Conservation (phyloP, 92 coral and sea anemone species). For the Palythoa grandiflora region DNA sequence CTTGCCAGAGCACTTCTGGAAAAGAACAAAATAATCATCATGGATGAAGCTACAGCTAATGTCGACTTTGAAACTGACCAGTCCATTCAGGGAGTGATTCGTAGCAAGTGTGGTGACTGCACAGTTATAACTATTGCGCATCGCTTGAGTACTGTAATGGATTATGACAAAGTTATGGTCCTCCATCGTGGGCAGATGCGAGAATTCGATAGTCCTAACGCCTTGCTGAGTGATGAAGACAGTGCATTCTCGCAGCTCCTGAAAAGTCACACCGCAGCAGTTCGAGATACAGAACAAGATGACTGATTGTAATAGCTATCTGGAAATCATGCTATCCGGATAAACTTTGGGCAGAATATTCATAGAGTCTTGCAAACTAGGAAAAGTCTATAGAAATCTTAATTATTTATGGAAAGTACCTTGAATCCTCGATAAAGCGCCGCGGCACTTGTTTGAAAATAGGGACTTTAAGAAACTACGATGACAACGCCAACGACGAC, state of each 20-base stretch:
- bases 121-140: conserved; percentile 92
- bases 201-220: conserved; percentile 80
- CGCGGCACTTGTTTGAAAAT: too few species aligned
- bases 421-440: too few species aligned
- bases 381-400: too few species aligned
- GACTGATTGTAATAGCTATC: neutral
- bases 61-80: conserved; percentile 88
- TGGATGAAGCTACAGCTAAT: conserved; percentile 95
- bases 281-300: neutral
- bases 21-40: conserved; percentile 83
- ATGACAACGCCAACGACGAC: too few species aligned
- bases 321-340: too few species aligned
- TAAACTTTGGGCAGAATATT: too few species aligned
- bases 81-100: conserved; percentile 80
- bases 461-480: too few species aligned
- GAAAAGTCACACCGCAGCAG: conserved; percentile 79
- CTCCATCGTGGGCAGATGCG: conserved; percentile 83
- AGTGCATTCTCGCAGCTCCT: conserved; percentile 81
- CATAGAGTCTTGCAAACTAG: too few species aligned
- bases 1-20: conserved; percentile 86
- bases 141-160: conserved; percentile 86
- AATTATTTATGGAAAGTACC: too few species aligned
- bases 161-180: conserved; percentile 84
- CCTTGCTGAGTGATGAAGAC: conserved; percentile 63
- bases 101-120: conserved; percentile 82